phyloP scores from a whole-genome alignment of 2,113 vertebrate genomes.

The Pangasianodon hypophthalmus region DNA sequence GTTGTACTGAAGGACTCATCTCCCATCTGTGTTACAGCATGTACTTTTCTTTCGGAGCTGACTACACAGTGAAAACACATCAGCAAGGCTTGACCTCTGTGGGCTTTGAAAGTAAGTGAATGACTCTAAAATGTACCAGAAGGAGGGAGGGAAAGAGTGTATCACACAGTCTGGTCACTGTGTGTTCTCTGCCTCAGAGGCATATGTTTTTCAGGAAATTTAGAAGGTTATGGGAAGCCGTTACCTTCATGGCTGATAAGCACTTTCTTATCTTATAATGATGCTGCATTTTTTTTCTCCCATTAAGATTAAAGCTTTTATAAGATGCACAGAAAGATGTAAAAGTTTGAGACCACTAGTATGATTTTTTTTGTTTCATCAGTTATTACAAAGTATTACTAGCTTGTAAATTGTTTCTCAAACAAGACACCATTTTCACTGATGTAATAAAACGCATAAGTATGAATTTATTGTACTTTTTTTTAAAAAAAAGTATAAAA shows the following conservation, averaged over 20 bases:
- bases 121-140: constrained; percentile 35
- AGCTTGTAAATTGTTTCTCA: neutral
- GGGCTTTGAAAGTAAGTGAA: constrained; percentile 67
- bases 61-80: constrained; percentile 74
- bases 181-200: constrained; percentile 68
- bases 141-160: constrained; percentile 42
- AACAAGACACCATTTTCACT: neutral
- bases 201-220: constrained; percentile 69
- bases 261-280: constrained; percentile 54
- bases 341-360: neutral
- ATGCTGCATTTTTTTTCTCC: constrained; percentile 66
- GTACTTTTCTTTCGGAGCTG: constrained; percentile 78
- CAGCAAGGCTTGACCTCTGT: constrained; percentile 59
- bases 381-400: neutral
- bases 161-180: constrained; percentile 66
- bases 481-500: neutral
- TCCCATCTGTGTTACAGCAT: constrained; percentile 69
- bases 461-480: too few species aligned
- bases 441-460: neutral
- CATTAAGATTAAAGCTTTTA: neutral
- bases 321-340: neutral
- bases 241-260: constrained; percentile 50
- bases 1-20: neutral
- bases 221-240: constrained; percentile 74
- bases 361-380: neutral